Evolutionary conservation across 2,888 invertebrate species (phyloP), one percentile per base, ranked within the genome.

Genomic region (Ashinkailepas kermadecensis): DNA sequence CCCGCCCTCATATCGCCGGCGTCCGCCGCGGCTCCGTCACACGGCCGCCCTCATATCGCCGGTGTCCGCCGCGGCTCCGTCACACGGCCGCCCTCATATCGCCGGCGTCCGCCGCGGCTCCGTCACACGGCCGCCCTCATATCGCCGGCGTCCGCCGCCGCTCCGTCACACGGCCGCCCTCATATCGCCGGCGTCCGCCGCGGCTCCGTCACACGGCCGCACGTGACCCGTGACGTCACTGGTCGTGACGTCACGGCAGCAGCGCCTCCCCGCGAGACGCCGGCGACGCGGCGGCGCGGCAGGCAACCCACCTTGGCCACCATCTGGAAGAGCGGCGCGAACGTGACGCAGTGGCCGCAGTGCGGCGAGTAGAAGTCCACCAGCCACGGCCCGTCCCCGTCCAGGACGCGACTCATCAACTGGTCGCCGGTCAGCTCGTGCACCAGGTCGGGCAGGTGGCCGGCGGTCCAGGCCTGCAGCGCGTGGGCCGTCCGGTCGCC

Each of bases 391-490:
- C 89, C 88, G 58, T 58, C 54, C 7, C 58, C 57, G 57, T 81
- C 82, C 15, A 80, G 78, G 7, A 84, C 81, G 10, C 86, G 81
- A n/a, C 81, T 70, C 57, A 87, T 86, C 81, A 90, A 89, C 82
- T 89, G 88, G 11, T 87, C 85, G 81, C 88, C 86, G 81, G 86
- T 88, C 58, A 91, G 86, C 11, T 89, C 86, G 79, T 87, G 86
- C 0, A 92, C 90, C 84, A 89, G 87, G 10, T 90, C 90, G 1
- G 93, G 92, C 58, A 93, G 86, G 86, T 91, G 91, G 82, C 89
- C 88, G 81, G 89, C 88, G 15, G 91, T 87, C 93, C 93, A 93
- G 82, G 89, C 88, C 83, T 90, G 89, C 81, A 94, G 86, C 0
- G 92, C 90, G 13, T 89, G 85, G 0, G 90, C 89, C 87, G 93